Evolutionary conservation across 2,888 invertebrate species (phyloP).

Genomic region (Polydrusus tereticollis): DNA sequence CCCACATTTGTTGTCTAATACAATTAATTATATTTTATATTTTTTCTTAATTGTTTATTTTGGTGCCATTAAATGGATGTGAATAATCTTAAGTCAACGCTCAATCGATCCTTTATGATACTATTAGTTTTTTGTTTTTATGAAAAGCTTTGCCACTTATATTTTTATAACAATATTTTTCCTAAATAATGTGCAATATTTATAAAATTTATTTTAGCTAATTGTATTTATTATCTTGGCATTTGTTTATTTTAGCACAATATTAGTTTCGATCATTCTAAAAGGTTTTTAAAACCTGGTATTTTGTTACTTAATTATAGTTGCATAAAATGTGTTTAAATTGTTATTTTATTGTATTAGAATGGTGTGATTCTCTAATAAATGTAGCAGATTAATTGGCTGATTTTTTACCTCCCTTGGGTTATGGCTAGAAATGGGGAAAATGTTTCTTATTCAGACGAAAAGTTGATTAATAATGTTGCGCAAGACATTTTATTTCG

Average conservation of each 20-base stretch:
- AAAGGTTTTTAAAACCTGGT: slow-evolving; percentile 18
- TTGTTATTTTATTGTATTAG: slow-evolving; percentile 22
- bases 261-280: too few species aligned
- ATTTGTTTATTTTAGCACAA: not conserved
- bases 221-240: not conserved
- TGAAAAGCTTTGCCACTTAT: slow-evolving; percentile 8
- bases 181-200: slow-evolving; percentile 14
- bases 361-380: slow-evolving; percentile 25
- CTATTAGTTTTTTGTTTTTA: slow-evolving; percentile 13
- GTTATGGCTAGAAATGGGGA: too few species aligned
- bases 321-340: slow-evolving; percentile 21
- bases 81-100: slow-evolving; percentile 36
- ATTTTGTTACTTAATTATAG: slow-evolving; percentile 25
- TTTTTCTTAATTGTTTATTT: slow-evolving; percentile 13
- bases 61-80: slow-evolving; percentile 43
- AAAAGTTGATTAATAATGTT: too few species aligned
- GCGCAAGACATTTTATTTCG: too few species aligned
- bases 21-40: not conserved
- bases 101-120: slow-evolving; percentile 37
- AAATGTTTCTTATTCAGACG: too few species aligned
- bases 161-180: slow-evolving; percentile 17
- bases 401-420: not conserved
- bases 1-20: not conserved
- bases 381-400: slow-evolving; percentile 8
- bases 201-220: not conserved